Percentiles rank a stretch among this genome's conserved stretches.
Conservation (phyloP, 1,140 invertebrate species). For the Neuroterus valhalla region DNA sequence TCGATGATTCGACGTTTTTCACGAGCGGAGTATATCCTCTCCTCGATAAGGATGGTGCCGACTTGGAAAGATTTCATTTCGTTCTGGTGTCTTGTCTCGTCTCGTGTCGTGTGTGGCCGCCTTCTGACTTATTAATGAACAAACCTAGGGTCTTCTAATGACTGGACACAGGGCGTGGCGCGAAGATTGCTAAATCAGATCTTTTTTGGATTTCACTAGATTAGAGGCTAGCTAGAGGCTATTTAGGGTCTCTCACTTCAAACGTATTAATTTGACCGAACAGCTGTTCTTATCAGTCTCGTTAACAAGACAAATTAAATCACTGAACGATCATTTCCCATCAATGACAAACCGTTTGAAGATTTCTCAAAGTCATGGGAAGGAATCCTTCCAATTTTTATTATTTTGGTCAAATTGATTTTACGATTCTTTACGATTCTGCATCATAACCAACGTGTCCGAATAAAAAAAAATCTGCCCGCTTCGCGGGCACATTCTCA, state of each 20-base stretch:
- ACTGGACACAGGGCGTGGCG: conserved; percentile 72
- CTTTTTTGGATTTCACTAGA: conserved; percentile 40
- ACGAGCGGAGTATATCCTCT: conserved; percentile 40
- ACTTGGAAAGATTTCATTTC: conserved; percentile 22
- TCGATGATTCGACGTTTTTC: conserved; percentile 70
- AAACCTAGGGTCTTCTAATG: conserved; percentile 65
- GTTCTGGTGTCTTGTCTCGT: conserved; percentile 36
- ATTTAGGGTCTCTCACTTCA: background rate
- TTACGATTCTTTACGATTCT: no score
- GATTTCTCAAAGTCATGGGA: background rate
- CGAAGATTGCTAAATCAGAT: conserved; percentile 73
- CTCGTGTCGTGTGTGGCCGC: conserved; percentile 67
- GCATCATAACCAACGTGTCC: no score
- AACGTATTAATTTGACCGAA: conserved; percentile 45
- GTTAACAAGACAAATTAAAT: background rate
- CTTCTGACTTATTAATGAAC: conserved; percentile 71
- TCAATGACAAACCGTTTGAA: background rate
- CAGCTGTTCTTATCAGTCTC: conserved; percentile 25
- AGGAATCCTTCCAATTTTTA: background rate
- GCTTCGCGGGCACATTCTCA: no score
- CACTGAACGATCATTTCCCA: background rate
- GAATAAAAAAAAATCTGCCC: no score
- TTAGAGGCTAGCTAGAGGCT: conserved; percentile 31
- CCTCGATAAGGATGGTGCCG: conserved; percentile 1
- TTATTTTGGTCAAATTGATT: no score